Evolutionary conservation across 1,140 invertebrate species (phyloP).

Genomic region (Potamilus streckersoni): DNA sequence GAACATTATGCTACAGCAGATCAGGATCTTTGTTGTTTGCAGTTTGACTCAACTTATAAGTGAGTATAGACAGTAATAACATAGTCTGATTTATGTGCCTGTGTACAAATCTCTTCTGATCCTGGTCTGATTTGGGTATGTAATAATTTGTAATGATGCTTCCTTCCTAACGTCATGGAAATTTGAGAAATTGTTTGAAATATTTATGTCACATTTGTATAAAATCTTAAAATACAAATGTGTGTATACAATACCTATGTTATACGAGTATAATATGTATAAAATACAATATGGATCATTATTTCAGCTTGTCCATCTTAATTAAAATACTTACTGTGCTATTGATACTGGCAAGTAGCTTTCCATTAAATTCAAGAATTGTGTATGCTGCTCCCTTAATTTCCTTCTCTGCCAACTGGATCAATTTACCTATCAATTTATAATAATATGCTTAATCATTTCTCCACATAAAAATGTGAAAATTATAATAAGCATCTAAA

Average conservation of each 20-base stretch:
- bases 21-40: too few species aligned
- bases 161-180: too few species aligned
- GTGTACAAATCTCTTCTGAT: too few species aligned
- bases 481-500: not conserved
- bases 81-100: too few species aligned
- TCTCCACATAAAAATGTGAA: not conserved
- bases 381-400: constrained; percentile 95
- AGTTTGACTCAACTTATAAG: too few species aligned
- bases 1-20: too few species aligned
- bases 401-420: constrained; percentile 93
- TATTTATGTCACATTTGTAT: not conserved
- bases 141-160: too few species aligned
- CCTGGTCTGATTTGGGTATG: too few species aligned
- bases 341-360: constrained; percentile 94
- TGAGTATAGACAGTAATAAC: too few species aligned
- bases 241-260: not conserved
- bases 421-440: constrained; percentile 75
- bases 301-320: too few species aligned
- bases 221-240: not conserved
- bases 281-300: not conserved
- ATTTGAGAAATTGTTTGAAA: too few species aligned
- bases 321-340: constrained; percentile 81
- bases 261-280: not conserved
- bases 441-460: not conserved
- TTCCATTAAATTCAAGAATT: constrained; percentile 82